Conservation (phyloP, 2,888 invertebrate species). For the Cynaeus angustus region DNA sequence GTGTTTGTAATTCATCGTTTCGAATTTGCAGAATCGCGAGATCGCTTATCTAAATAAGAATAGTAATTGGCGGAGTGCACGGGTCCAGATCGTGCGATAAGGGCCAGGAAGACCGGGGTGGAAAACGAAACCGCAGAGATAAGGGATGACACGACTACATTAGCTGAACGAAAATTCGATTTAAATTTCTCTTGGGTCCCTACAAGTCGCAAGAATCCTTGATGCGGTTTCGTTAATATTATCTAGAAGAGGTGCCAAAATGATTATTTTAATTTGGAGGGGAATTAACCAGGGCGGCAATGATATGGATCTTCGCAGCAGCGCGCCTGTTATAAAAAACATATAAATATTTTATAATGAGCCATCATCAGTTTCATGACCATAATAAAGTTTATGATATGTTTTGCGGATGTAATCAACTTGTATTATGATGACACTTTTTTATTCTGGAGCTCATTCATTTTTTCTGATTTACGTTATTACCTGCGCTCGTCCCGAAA, state of each 20-base stretch:
- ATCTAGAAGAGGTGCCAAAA: slow-evolving; percentile 12
- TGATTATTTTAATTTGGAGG: slow-evolving; percentile 42
- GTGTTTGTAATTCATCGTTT: slow-evolving; percentile 47
- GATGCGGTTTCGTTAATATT: slow-evolving; percentile 30
- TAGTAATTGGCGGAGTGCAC: slow-evolving; percentile 58
- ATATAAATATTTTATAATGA: slow-evolving; percentile 59
- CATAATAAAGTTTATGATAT: slow-evolving; percentile 57
- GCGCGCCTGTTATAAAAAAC: slow-evolving; percentile 53
- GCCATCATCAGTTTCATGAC: slow-evolving; percentile 54
- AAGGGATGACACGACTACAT: slow-evolving; percentile 66
- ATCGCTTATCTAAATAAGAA: slow-evolving; percentile 60
- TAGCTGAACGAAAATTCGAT: slow-evolving; percentile 62
- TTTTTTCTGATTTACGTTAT: slow-evolving; percentile 57
- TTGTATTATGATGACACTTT: slow-evolving; percentile 59
- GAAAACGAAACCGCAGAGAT: slow-evolving; percentile 62
- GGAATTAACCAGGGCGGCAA: slow-evolving; percentile 35
- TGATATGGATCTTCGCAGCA: slow-evolving; percentile 28
- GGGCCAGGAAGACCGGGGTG: slow-evolving; percentile 45
- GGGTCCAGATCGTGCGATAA: slow-evolving; percentile 51
- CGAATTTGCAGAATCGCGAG: slow-evolving; percentile 45
- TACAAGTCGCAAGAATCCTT: slow-evolving; percentile 38
- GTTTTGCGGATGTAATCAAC: slow-evolving; percentile 55
- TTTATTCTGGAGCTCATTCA: slow-evolving; percentile 54
- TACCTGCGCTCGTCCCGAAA: slow-evolving; percentile 42
- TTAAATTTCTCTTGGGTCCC: slow-evolving; percentile 59